Conservation (phyloP, 92 coral and sea anemone species). For the Galaxea fascicularis region DNA sequence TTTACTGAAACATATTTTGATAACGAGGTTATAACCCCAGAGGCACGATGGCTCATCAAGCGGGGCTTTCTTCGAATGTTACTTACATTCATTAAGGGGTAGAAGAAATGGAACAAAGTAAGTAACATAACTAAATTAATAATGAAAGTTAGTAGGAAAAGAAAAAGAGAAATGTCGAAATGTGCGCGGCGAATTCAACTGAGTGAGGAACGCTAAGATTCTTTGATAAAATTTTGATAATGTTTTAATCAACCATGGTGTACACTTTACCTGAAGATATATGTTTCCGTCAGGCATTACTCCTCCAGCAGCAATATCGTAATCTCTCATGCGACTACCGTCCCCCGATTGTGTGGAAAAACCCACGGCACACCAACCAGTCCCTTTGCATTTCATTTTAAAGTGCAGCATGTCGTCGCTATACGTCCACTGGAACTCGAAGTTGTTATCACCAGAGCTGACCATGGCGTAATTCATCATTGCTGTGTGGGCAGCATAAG, state of each 20-base stretch:
- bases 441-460: neutral
- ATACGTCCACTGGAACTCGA: conserved; percentile 27
- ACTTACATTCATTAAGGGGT: too few relatives aligned
- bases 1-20: too few relatives aligned
- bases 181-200: neutral
- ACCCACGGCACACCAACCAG: conserved; percentile 31
- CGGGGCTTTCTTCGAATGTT: too few relatives aligned
- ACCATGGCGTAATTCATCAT: neutral
- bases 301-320: conserved; percentile 28
- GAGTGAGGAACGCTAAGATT: too few relatives aligned
- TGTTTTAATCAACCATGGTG: too few relatives aligned
- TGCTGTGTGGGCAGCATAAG: neutral
- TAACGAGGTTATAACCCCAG: too few relatives aligned
- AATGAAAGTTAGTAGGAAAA: too few relatives aligned
- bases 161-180: too few relatives aligned
- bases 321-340: neutral
- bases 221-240: too few relatives aligned
- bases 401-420: conserved; percentile 6
- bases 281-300: neutral
- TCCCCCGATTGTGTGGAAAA: neutral
- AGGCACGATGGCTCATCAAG: too few relatives aligned
- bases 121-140: too few relatives aligned
- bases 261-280: conserved; percentile 14
- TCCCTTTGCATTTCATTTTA: conserved; percentile 10
- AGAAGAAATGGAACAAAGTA: too few relatives aligned